Base-by-base conservation (phyloP, 1,140 invertebrate species). In the Cataglyphis hispanica region DNA sequence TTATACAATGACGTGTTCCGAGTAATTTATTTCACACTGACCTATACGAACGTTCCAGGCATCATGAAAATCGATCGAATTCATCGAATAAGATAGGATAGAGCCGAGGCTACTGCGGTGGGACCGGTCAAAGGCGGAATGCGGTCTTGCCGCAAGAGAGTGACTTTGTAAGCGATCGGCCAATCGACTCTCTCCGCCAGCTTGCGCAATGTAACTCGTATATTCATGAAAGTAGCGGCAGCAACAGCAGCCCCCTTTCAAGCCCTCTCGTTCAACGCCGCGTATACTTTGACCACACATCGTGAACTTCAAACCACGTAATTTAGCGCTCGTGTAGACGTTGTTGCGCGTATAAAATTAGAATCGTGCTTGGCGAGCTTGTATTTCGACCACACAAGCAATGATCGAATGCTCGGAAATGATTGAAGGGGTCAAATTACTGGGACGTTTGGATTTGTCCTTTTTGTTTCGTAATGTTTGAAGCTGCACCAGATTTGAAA, bases 241-340 rank as follows among this genome's bases (percentile, higher is more conserved):
- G 37, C 37, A 37, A 6, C 37, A 37, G 4, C 46, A 50, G 46
- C 70, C 53, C 60, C 31, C 50, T 72, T 85, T 74, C 50, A 56
- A 22, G 7, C 7, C 60, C 63, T n/a, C 31, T 60, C 66, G 60
- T 72, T 25, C 60, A 60, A 34, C 37, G 13, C 16, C 64, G 77
- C 78, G 76, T 84, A 31, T 43, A 50, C 16, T 66, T 69, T 80
- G 86, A 89, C 91, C 90, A 92, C 92, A 92, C 90, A 89, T 92
- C 90, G 92, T 92, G 84, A 93, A 93, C 93, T 94, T 95, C 93
- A 93, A 94, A 95, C 94, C 94, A 90, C 94, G 86, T 58, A 60
- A 37, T 74, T 56, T 56, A 56, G 43, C 61, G 27, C 50, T 34
- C 4, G 19, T 50, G 46, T 19, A 16, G 50, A 25, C 3, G 13